These are phyloP conservation scores for Stenotaenia linearis DNA, from an alignment of 2,888 invertebrate genomes.

Conservation along the genomic window DNA sequence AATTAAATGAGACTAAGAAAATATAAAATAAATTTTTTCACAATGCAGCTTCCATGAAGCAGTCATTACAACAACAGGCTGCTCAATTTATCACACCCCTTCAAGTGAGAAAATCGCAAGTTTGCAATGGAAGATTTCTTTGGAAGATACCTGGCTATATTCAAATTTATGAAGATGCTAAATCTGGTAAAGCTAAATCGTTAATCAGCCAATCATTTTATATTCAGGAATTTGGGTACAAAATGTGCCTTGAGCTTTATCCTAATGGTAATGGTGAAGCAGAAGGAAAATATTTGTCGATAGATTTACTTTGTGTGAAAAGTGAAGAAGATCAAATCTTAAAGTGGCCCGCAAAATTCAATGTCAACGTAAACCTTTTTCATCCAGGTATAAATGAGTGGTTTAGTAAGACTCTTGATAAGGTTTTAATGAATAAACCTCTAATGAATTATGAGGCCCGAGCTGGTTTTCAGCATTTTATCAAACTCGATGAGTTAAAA, in stretches of 20 bases:
- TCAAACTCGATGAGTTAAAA: background rate
- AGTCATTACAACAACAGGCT: background rate
- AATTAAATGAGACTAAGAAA: background rate
- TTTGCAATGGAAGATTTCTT: background rate
- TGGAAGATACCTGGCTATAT: background rate
- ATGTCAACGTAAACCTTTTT: background rate
- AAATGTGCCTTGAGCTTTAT: background rate
- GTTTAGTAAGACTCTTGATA: too few species aligned
- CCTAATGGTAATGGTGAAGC: background rate
- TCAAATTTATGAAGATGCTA: background rate
- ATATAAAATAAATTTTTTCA: background rate
- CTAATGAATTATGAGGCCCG: too few species aligned
- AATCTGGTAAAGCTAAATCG: background rate
- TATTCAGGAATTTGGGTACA: background rate
- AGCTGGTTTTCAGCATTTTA: background rate
- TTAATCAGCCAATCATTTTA: background rate
- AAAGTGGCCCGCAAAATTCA: background rate
- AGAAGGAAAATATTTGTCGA: background rate
- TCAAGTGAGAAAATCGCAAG: background rate
- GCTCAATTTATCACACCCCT: background rate
- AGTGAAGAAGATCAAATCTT: background rate
- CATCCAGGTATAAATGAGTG: background rate
- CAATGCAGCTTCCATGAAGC: background rate
- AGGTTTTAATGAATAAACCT: background rate
- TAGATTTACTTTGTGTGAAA: background rate